Evolutionary conservation across 2,888 invertebrate genomes (phyloP).

Genomic region (Parochlus steinenii): DNA sequence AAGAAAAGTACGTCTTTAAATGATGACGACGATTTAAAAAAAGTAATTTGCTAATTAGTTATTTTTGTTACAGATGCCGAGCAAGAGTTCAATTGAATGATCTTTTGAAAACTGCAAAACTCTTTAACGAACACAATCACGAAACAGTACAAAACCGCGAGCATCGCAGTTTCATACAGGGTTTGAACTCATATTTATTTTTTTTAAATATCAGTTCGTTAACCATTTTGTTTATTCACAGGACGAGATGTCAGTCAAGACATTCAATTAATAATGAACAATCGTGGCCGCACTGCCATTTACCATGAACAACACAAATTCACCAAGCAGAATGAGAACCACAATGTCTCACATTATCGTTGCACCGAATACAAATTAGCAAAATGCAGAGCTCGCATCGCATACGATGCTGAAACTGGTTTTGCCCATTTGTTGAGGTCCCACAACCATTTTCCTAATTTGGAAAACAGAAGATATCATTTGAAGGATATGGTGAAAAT

Average conservation of each 20-base stretch:
- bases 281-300: constrained; percentile 1
- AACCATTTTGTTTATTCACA: too few relatives aligned
- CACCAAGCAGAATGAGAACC: neutral
- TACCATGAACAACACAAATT: neutral
- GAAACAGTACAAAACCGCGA: neutral
- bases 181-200: too few relatives aligned
- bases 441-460: too few relatives aligned
- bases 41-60: neutral
- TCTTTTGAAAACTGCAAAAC: neutral
- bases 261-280: neutral
- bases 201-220: too few relatives aligned
- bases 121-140: constrained; percentile 3
- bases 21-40: neutral
- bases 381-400: constrained; percentile 2
- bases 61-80: constrained; percentile 4
- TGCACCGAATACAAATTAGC: constrained; percentile 4
- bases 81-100: constrained; percentile 1
- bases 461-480: too few relatives aligned
- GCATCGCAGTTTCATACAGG: too few relatives aligned
- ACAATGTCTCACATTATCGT: neutral
- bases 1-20: constrained; percentile 1
- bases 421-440: too few relatives aligned
- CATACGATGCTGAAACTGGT: neutral
- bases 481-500: too few relatives aligned
- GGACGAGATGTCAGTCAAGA: constrained; percentile 3